These are phyloP conservation scores for Bambusicola thoracicus DNA, from an alignment of 2,113 vertebrate genomes.

Conservation along the genomic window DNA sequence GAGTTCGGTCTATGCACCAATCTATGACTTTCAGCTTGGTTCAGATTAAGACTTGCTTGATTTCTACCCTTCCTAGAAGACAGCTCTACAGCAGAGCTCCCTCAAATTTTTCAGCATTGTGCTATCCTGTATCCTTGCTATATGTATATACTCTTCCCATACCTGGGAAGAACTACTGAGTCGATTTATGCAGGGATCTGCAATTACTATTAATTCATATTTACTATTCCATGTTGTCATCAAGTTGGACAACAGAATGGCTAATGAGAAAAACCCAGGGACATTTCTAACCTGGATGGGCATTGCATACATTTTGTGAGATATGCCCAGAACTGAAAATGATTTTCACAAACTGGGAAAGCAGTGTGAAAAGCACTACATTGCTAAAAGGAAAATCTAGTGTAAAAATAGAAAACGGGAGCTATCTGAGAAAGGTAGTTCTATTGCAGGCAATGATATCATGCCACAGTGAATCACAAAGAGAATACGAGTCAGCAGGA, in stretches of 20 bases:
- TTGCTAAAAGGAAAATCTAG: background rate
- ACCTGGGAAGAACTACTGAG: background rate
- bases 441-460: background rate
- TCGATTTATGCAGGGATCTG: background rate
- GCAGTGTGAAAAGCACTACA: background rate
- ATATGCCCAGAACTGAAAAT: background rate
- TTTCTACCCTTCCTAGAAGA: background rate
- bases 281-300: rapidly evolving
- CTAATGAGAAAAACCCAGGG: background rate
- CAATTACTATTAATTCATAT: background rate
- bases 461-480: background rate
- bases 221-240: background rate
- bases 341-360: background rate
- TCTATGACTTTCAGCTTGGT: background rate
- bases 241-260: background rate
- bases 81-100: background rate
- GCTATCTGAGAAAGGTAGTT: background rate
- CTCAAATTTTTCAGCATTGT: background rate
- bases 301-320: background rate
- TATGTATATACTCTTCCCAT: too few relatives aligned
- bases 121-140: too few relatives aligned
- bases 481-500: background rate
- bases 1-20: rapidly evolving
- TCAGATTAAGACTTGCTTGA: background rate
- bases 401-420: background rate